phyloP scores from a whole-genome alignment of 37 sponge, comb jelly and placozoan genomes.

The Chondrosia reniformis region DNA sequence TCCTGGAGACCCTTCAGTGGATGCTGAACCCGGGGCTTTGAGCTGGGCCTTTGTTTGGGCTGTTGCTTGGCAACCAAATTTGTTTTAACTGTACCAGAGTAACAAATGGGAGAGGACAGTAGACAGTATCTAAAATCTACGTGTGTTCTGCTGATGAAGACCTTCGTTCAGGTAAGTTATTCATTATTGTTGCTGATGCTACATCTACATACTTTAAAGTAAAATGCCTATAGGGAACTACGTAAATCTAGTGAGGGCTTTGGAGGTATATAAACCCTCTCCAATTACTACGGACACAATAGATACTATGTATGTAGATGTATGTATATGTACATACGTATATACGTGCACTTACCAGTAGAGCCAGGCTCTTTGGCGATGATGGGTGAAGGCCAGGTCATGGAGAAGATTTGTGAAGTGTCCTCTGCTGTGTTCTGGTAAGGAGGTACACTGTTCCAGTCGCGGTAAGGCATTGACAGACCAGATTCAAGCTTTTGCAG shows the following conservation, averaged over 20 bases:
- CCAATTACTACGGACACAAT: background rate
- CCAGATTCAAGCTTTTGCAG: background rate
- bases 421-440: background rate
- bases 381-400: slow-evolving; percentile 9
- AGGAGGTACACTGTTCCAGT: too few relatives aligned
- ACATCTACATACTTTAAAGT: too few relatives aligned
- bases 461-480: background rate
- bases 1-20: slow-evolving; percentile 43
- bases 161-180: too few relatives aligned
- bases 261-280: background rate
- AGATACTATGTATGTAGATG: background rate
- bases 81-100: background rate
- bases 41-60: slow-evolving; percentile 32
- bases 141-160: too few relatives aligned
- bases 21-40: slow-evolving; percentile 65
- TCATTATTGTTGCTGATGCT: too few relatives aligned
- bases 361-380: background rate
- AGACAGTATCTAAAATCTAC: too few relatives aligned
- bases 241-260: too few relatives aligned
- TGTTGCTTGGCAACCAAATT: background rate
- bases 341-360: background rate
- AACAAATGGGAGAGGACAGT: too few relatives aligned
- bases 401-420: background rate
- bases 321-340: background rate
- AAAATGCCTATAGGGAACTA: too few relatives aligned